Percentiles rank a stretch among this genome's conserved stretches.
Conservation (phyloP, 37 sponge, comb jelly and placozoan genomes). For the Aphrocallistes beatrix region DNA sequence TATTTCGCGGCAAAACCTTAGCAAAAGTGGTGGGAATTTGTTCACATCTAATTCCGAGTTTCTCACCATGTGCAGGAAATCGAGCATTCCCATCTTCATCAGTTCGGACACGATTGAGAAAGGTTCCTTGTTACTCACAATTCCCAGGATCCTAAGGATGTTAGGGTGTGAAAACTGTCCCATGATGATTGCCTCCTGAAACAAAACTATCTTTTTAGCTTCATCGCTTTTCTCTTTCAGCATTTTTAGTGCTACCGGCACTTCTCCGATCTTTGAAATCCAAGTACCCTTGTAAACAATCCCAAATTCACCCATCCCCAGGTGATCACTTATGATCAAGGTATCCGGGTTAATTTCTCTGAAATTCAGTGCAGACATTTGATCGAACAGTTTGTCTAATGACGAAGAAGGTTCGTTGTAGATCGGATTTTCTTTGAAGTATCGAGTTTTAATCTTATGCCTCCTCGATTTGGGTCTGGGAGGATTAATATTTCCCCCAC, state of each 20-base stretch:
- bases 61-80: not conserved
- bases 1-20: not conserved
- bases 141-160: not conserved
- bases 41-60: not conserved
- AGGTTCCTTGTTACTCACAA: not conserved
- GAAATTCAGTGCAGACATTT: not conserved
- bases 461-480: not conserved
- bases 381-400: not conserved
- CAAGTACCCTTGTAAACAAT: not conserved
- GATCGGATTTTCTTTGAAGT: conserved; percentile 5
- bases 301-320: not conserved
- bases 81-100: conserved; percentile 14
- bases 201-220: not conserved
- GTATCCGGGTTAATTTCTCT: not conserved
- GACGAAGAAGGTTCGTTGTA: not conserved
- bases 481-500: not conserved
- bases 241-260: not conserved
- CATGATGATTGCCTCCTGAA: conserved; percentile 16
- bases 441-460: not conserved
- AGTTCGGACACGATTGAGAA: not conserved
- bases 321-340: not conserved
- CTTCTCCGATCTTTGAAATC: not conserved
- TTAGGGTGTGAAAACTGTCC: conserved; percentile 11
- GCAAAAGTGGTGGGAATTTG: not conserved
- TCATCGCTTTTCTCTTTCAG: not conserved